Conservation (phyloP, 1,140 invertebrate genomes). For the Cherax destructor region DNA sequence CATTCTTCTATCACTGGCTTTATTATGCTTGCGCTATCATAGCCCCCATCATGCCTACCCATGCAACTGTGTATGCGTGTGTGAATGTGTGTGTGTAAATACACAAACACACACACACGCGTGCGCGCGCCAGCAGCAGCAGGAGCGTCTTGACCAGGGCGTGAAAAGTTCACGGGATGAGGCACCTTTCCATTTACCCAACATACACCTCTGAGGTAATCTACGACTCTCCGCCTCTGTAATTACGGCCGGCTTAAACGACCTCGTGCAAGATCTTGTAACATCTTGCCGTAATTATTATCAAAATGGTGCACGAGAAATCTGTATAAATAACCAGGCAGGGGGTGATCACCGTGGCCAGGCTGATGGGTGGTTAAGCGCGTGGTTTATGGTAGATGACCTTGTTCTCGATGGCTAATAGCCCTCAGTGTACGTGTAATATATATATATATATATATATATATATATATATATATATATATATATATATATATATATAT, state of each 20-base stretch:
- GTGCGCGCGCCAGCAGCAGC: no score
- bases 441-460: no score
- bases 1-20: no score
- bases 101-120: no score
- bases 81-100: no score
- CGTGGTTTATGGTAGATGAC: neutral
- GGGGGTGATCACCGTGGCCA: neutral
- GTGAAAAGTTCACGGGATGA: neutral
- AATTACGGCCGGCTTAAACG: constrained; percentile 1
- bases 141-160: neutral
- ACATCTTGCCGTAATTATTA: constrained; percentile 11
- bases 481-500: no score
- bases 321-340: constrained; percentile 1
- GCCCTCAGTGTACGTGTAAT: neutral
- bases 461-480: no score
- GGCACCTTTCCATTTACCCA: neutral
- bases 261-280: constrained; percentile 4
- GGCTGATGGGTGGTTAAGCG: constrained; percentile 2
- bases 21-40: no score
- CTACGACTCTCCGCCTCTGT: constrained; percentile 6
- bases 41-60: no score
- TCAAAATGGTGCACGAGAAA: constrained; percentile 7
- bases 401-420: neutral
- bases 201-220: neutral
- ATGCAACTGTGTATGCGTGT: no score